A percentile compares a stretch with the other conserved stretches of the same genome.
These are phyloP conservation scores for Amphiprion percula DNA, from an alignment of 2,113 vertebrate genomes.

Conservation along the genomic window DNA sequence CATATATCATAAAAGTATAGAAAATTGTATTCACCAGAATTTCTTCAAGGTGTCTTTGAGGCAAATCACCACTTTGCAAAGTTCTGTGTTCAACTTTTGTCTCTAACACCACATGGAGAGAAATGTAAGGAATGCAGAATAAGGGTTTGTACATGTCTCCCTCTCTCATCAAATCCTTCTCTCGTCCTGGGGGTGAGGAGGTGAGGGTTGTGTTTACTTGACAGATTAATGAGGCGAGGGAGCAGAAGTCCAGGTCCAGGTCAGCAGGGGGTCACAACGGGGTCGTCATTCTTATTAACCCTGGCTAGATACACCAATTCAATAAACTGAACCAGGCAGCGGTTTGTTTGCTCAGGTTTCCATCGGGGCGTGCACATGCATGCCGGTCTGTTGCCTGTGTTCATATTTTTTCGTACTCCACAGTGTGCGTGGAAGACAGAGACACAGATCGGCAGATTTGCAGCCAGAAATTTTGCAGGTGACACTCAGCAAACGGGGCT, in stretches of 20 bases:
- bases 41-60: not conserved
- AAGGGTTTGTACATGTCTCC: not conserved
- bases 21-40: not conserved
- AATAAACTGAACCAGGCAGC: constrained; percentile 47
- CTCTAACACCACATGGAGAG: constrained; percentile 21
- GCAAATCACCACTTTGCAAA: constrained; percentile 7
- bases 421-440: not conserved
- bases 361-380: not conserved
- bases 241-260: constrained; percentile 44
- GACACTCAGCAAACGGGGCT: not conserved
- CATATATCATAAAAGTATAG: not conserved
- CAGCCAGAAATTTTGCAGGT: not conserved
- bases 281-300: constrained; percentile 71
- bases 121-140: constrained; percentile 12
- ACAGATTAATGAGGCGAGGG: constrained; percentile 69
- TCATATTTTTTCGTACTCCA: constrained; percentile 38
- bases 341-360: constrained; percentile 24
- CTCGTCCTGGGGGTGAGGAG: constrained; percentile 10
- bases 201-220: constrained; percentile 58
- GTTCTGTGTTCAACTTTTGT: constrained; percentile 19
- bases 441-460: not conserved
- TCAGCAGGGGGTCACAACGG: constrained; percentile 39
- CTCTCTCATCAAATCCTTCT: constrained; percentile 20
- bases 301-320: constrained; percentile 55
- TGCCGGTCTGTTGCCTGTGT: constrained; percentile 6